Conservation (phyloP, 2,888 invertebrate species). For the Harpagoxenus sublaevis region DNA sequence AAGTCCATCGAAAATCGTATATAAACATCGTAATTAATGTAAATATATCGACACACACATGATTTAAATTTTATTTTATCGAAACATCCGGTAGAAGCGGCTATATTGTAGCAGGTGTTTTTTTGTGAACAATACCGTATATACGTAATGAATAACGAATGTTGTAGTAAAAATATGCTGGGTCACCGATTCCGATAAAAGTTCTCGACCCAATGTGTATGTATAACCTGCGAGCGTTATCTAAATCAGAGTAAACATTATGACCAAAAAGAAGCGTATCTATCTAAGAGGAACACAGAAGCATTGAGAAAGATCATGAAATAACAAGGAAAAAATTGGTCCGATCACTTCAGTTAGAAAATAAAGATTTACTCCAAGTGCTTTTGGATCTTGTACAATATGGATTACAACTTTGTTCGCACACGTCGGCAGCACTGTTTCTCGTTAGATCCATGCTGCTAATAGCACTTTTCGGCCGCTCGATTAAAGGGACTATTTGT, state of each 20-base stretch:
- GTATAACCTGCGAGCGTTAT: conserved; percentile 63
- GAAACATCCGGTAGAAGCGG: conserved; percentile 71
- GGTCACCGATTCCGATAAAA: conserved; percentile 77
- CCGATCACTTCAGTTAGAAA: conserved; percentile 65
- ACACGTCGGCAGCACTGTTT: conserved; percentile 64
- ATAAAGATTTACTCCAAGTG: conserved; percentile 42
- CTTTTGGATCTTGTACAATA: conserved; percentile 44
- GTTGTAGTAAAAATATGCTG: conserved; percentile 74
- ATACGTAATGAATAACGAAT: conserved; percentile 70
- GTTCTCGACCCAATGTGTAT: conserved; percentile 60
- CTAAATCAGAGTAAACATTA: conserved; percentile 70
- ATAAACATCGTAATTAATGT: conserved; percentile 17
- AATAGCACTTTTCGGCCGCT: conserved; percentile 72
- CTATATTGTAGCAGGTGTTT: conserved; percentile 58
- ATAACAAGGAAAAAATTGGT: conserved; percentile 70
- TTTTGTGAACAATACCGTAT: conserved; percentile 67
- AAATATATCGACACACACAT: neutral
- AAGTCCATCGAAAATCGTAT: neutral
- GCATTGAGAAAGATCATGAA: conserved; percentile 58
- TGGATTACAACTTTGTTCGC: conserved; percentile 55
- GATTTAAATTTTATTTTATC: conserved; percentile 45
- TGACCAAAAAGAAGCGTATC: conserved; percentile 56
- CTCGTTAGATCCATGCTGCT: conserved; percentile 65
- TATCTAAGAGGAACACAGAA: conserved; percentile 72
- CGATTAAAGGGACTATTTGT: conserved; percentile 54